Evolutionary conservation across 2,888 invertebrate species (phyloP).

Genomic region (Cataglyphis rosenhaueri): DNA sequence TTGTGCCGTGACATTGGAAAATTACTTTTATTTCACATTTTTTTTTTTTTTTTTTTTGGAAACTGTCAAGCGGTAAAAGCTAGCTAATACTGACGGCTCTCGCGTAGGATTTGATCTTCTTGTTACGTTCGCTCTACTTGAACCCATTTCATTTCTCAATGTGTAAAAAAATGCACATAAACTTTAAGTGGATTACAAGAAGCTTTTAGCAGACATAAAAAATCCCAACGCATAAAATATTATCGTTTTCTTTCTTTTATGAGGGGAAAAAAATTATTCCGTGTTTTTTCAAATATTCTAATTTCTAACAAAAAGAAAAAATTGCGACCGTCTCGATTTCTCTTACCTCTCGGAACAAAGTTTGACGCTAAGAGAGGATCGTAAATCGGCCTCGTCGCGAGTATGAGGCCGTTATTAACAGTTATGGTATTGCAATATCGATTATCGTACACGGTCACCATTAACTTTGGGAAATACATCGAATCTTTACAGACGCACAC

Average conservation of each 20-base stretch:
- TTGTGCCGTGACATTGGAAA: constrained; percentile 32
- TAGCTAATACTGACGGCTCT: background rate
- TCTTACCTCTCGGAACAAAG: background rate
- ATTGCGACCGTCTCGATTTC: background rate
- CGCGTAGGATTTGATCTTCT: background rate
- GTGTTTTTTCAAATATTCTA: background rate
- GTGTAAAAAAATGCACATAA: background rate
- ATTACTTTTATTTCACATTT: constrained; percentile 5
- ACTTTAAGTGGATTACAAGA: background rate
- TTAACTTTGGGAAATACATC: background rate
- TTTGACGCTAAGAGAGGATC: background rate
- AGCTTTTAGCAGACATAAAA: background rate
- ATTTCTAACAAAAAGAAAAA: background rate
- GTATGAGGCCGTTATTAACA: background rate
- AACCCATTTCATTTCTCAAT: background rate
- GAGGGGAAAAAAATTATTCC: background rate
- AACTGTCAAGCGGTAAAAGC: background rate
- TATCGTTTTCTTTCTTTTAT: background rate
- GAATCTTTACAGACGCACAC: background rate
- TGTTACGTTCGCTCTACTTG: background rate
- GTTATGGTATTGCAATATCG: background rate
- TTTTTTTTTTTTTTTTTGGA: no score
- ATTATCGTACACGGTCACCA: background rate
- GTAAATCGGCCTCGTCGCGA: background rate
- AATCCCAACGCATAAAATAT: background rate